Evolutionary conservation across 92 coral and sea anemone species (phyloP).

Genomic region (Parazoanthus swiftii): DNA sequence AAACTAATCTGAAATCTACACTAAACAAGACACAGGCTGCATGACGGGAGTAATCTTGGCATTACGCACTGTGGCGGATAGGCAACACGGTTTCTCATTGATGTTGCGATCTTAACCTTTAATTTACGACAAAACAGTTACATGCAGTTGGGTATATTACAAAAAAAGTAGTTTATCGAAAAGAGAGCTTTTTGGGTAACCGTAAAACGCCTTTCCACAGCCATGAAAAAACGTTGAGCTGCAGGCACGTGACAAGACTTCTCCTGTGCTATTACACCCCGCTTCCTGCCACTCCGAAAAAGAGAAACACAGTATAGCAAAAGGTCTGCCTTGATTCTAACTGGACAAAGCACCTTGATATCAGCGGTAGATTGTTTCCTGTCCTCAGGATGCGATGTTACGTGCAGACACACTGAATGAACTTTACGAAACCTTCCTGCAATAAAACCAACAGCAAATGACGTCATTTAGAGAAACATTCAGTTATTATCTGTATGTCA

Average conservation of each 20-base stretch:
- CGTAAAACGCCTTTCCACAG: background rate
- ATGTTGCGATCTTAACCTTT: too few species aligned
- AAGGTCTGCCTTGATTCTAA: background rate
- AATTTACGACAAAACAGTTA: background rate
- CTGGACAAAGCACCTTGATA: conserved; percentile 62
- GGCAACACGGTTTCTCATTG: too few species aligned
- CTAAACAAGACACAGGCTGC: too few species aligned
- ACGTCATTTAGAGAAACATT: background rate
- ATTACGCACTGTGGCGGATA: too few species aligned
- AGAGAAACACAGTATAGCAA: too few species aligned
- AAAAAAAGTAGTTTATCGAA: background rate
- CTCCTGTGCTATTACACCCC: background rate
- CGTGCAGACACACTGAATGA: conserved; percentile 73
- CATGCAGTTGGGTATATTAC: background rate
- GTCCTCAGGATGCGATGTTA: conserved; percentile 82
- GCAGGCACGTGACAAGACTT: background rate
- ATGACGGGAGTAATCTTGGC: too few species aligned
- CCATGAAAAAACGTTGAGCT: background rate
- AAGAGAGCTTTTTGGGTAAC: too few species aligned
- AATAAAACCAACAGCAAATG: background rate
- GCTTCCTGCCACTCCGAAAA: background rate
- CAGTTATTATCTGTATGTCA: too few species aligned
- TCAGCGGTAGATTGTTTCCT: conserved; percentile 63
- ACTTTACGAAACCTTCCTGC: conserved; percentile 76
- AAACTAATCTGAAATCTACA: too few species aligned